phyloP scores from a whole-genome alignment of 1,140 invertebrate genomes.

The Harpegnathos saltator region DNA sequence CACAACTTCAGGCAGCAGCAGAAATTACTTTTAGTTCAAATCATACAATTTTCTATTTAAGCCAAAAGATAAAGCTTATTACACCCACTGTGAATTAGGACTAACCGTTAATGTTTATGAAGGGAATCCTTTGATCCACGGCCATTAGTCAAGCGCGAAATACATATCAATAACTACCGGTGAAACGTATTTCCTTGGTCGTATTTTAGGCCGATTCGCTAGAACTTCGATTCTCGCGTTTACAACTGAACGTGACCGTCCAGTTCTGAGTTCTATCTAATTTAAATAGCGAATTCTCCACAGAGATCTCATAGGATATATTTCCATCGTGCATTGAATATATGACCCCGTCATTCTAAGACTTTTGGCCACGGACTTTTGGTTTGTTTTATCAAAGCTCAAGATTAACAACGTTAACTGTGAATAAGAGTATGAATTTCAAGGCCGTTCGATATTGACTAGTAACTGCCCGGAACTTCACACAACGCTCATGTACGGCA shows the following conservation, averaged over 20 bases:
- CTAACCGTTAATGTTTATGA: constrained; percentile 24
- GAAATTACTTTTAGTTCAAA: no score
- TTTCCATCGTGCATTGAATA: constrained; percentile 6
- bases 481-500: not conserved
- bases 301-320: not conserved
- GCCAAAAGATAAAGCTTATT: no score
- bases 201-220: not conserved
- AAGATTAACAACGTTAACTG: not conserved
- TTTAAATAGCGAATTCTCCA: not conserved
- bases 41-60: no score
- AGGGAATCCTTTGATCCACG: constrained; percentile 37
- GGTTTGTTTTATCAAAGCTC: constrained; percentile 3
- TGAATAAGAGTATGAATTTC: not conserved
- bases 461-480: not conserved
- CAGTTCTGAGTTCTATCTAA: constrained; percentile 10
- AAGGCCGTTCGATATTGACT: not conserved
- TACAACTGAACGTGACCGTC: constrained; percentile 29
- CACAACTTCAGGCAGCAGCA: no score
- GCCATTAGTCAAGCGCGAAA: constrained; percentile 19
- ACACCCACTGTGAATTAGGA: no score
- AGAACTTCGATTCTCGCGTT: constrained; percentile 9
- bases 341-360: not conserved
- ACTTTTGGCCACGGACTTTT: no score
- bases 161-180: constrained; percentile 43
- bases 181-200: constrained; percentile 14